Evolutionary conservation across 2,797 vertebrate species (phyloP).

Genomic region (Yasuhikotakia modesta): DNA sequence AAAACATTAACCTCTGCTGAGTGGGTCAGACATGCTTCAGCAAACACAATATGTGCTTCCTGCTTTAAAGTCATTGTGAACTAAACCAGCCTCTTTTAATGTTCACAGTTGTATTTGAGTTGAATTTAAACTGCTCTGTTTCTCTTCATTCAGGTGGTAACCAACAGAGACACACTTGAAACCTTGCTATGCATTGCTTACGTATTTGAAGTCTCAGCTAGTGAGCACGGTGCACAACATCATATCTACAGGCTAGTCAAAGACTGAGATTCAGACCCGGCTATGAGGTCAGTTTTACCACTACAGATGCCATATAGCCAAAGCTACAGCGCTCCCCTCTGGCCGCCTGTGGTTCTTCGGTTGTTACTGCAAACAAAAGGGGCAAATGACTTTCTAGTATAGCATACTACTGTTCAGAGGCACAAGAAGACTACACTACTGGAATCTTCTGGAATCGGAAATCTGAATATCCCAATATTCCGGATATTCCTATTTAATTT

Average conservation of each 20-base stretch:
- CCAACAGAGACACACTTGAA: constrained; percentile 90
- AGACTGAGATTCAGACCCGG: constrained; percentile 75
- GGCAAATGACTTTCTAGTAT: constrained; percentile 17
- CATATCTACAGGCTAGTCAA: constrained; percentile 91
- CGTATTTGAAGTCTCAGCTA: constrained; percentile 90
- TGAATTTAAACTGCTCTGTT: not conserved
- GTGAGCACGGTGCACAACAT: constrained; percentile 89
- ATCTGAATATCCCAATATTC: constrained; percentile 33
- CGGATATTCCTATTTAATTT: constrained; percentile 61
- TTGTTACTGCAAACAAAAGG: constrained; percentile 2
- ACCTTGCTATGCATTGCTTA: constrained; percentile 88
- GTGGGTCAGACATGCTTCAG: not conserved
- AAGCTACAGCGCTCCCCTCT: constrained; percentile 55
- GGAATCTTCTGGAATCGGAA: constrained; percentile 57
- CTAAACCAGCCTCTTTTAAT: not conserved
- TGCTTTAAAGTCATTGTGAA: not conserved
- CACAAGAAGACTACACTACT: constrained; percentile 42
- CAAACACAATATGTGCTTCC: not conserved
- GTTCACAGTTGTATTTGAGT: not conserved
- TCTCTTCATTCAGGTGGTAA: constrained; percentile 80
- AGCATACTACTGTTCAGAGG: constrained; percentile 29
- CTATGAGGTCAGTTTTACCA: constrained; percentile 53
- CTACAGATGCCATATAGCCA: constrained; percentile 58
- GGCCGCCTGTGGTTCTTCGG: constrained; percentile 41
- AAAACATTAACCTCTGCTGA: not conserved